Percentiles rank a stretch among this genome's conserved stretches.
These are phyloP conservation scores for Spinibarbus caldwelli DNA, from an alignment of 2,797 vertebrate genomes.

Conservation along the genomic window DNA sequence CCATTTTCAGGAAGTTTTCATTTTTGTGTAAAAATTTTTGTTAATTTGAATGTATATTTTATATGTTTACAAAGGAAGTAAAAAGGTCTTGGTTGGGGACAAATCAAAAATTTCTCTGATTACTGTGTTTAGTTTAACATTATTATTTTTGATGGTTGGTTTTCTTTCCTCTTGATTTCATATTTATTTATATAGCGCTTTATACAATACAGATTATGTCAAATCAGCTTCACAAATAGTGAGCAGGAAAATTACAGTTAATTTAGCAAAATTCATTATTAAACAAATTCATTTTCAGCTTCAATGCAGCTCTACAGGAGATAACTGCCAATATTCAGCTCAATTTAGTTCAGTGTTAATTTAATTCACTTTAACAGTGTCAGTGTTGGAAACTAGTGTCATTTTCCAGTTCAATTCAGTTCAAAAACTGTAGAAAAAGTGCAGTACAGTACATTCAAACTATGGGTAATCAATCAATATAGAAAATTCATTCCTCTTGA, in stretches of 20 bases:
- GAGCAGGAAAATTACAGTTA: background rate
- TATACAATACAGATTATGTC: background rate
- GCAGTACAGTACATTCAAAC: too few species aligned
- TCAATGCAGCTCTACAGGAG: background rate
- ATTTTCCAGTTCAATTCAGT: background rate
- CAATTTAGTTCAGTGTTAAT: background rate
- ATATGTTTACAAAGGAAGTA: background rate
- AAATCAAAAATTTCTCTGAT: background rate
- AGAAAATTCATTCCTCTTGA: too few species aligned
- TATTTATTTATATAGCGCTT: background rate
- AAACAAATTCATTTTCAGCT: background rate
- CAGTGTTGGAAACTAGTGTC: background rate
- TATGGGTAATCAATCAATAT: too few species aligned
- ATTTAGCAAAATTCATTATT: background rate
- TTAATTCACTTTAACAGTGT: background rate
- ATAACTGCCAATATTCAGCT: background rate
- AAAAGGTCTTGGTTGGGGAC: background rate
- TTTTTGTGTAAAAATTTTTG: background rate
- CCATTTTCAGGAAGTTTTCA: background rate
- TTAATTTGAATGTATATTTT: background rate
- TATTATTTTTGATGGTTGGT: background rate
- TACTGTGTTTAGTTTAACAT: background rate
- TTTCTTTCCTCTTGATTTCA: background rate
- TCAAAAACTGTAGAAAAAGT: too few species aligned
- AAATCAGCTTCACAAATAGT: background rate